Evolutionary conservation across 2,888 invertebrate genomes (phyloP).

Genomic region (Opisthograptis luteolata): DNA sequence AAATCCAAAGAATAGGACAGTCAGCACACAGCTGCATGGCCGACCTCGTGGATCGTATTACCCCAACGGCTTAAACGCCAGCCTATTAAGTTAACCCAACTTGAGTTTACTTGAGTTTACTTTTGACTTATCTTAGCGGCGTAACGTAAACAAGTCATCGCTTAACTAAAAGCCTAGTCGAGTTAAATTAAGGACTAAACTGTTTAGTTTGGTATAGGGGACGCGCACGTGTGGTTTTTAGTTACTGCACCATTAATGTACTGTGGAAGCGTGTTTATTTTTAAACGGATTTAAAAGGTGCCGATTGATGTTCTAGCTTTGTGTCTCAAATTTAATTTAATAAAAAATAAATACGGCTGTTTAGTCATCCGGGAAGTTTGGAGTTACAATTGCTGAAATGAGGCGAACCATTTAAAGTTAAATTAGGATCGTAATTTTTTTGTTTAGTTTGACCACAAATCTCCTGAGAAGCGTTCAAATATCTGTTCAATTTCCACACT

Average conservation of each 20-base stretch:
- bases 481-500: too few relatives aligned
- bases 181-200: constrained; percentile 41
- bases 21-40: constrained; percentile 17
- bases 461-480: too few relatives aligned
- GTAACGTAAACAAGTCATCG: constrained; percentile 40
- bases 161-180: constrained; percentile 43
- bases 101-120: constrained; percentile 30
- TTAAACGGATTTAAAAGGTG: not conserved
- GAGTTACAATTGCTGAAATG: too few relatives aligned
- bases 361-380: too few relatives aligned
- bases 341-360: too few relatives aligned
- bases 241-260: constrained; percentile 12
- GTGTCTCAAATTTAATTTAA: too few relatives aligned
- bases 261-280: constrained; percentile 3
- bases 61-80: constrained; percentile 17
- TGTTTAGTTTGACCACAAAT: too few relatives aligned
- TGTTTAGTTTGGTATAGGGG: constrained; percentile 27
- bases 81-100: constrained; percentile 28
- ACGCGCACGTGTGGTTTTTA: constrained; percentile 32
- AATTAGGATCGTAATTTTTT: too few relatives aligned
- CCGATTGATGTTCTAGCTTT: not conserved
- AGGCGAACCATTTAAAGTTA: too few relatives aligned
- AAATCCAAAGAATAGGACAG: not conserved
- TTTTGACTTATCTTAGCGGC: constrained; percentile 34
- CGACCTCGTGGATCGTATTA: constrained; percentile 15